Evolutionary conservation across 53 echinoderm and acorn worm species (phyloP), one percentile per base, ranked within the genome.

Genomic region (Holothuria scabra): DNA sequence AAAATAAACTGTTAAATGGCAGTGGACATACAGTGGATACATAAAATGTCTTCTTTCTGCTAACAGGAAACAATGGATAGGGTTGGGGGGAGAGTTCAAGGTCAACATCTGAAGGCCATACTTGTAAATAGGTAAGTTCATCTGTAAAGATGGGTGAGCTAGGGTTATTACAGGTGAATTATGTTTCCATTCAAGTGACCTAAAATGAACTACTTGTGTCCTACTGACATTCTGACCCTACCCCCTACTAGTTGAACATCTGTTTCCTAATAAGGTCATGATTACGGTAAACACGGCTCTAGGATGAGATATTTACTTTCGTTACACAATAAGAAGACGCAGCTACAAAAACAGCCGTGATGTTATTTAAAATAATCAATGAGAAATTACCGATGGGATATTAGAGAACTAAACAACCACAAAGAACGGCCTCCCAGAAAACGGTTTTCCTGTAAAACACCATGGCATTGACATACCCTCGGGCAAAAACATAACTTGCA

Each of bases 241-340:
- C 71, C 71, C 23, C 71, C 71, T 41, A 41, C 44, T 22, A 71
- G 22, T 71, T 37, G 21, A 71, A 71, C 71, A 71, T 71, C 71
- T 71, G 71, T 71, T 71, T 71, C 46, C 71, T 71, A 71, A 71
- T 71, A 44, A 41, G 71, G 71, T 71, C 26, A 26, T 71, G 71
- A 71, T 33, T 71, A 71, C 26, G 46, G 41, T 24, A 71, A 71
- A 71, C 71, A 71, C 19, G 21, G 19, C 46, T 32, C 41, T 46
- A 21, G 46, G 44, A 71, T 21, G 44, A 44, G 44, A 13, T 44
- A 33, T 71, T 41, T 23, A 33, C 71, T 41, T 21, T n/a, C 71
- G 7, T 44, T 71, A 71, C 71, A 71, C 48, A 71, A 44, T 25
- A 33, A 71, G 71, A 33, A 41, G 34, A 29, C 13, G 67, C 67